Base-by-base conservation (phyloP, 2,888 invertebrate species). In the Epiblema foenella region DNA sequence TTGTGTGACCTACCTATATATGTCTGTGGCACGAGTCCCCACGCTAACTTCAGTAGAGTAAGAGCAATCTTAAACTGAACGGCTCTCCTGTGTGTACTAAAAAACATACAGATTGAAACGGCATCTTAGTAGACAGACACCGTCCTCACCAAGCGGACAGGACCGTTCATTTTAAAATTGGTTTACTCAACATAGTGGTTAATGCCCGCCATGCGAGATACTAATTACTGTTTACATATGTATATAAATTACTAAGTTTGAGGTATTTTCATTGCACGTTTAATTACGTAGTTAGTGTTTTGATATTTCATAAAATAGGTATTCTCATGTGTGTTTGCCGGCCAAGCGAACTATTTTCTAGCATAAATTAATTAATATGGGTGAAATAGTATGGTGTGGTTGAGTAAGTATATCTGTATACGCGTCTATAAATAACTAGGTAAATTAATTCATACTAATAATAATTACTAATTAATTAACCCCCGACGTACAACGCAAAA, bases 151-250 rank as follows among this genome's bases (percentile, higher is more conserved):
- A 3, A 24, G 24, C 7, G 33, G 33, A 33, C 5, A 33, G 9
- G 33, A 8, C 5, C 33, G 9, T 33, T 29, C 5, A 33, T 33
- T 33, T 33, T 8, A 5, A 33, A 33, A 33, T 8, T 33, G 33
- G 33, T 33, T 33, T 33, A 33, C 33, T 33, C n/a, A n/a, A n/a
- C 46, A 42, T 46, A 46, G 4, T 46, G 15, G n/a, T n/a, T 46
- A n/a, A 49, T 46, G 60, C 60, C 46, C 29, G 60, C 60, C 60
- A 60, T 60, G 60, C 60, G 60, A 60, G 46, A n/a, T 46, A n/a
- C n/a, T 46, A 46, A 46, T 46, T n/a, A 46, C 8, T 46, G 46
- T 46, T 33, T 46, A 42, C 15, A 15, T 42, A 42, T 42, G 15
- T 15, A 11, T 37, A 11, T 37, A 11, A 10, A 9, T 37, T 1